Base-by-base conservation (phyloP, 2,113 vertebrate species). In the Megalops atlanticus region DNA sequence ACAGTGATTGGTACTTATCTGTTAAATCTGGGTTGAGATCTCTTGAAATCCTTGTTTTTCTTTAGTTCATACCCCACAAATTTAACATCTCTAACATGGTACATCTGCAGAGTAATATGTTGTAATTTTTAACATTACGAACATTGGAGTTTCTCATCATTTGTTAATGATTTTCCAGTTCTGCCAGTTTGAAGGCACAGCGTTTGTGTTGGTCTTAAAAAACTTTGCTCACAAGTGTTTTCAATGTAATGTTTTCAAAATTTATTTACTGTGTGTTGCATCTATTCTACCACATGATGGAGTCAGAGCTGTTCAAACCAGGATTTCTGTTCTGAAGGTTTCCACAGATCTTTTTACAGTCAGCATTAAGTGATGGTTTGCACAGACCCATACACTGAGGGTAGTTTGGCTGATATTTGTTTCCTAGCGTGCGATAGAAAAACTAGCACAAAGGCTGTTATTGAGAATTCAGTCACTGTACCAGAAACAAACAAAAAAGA, bases 331-430 rank as follows among this genome's bases (percentile, higher is more conserved):
- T 68, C 38, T 47, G 16, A 33, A 21, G 21, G 24, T 24, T 45
- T 12, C 45, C 45, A 54, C n/a, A 76, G 18, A 64, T 41, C 12
- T 21, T 11, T 70, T 77, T 58, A n/a, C 5, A 39, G 31, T 35
- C 40, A 39, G 18, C 73, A 40, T 77, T 79, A 77, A 77, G 45
- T 11, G 36, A 77, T 74, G 78, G 45, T 39, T n/a, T n/a, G 24
- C n/a, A 64, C 58, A 64, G 58, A n/a, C n/a, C 8, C n/a, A 31
- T 45, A 45, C 14, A 1, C 58, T 64, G 58, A 40, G 69, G 38
- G 4, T 5, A n/a, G n/a, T 36, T 73, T 1, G 72, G 31, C 68
- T 45, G 47, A 79, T n/a, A n/a, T n/a, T 80, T 80, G 79, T 27
- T 40, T 21, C 49, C 43, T 18, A 24, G 58, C 58, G 31, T 15